Evolutionary conservation across 2,888 invertebrate species (phyloP), one percentile per base, ranked within the genome.

Genomic region (Aphrophora alni): DNA sequence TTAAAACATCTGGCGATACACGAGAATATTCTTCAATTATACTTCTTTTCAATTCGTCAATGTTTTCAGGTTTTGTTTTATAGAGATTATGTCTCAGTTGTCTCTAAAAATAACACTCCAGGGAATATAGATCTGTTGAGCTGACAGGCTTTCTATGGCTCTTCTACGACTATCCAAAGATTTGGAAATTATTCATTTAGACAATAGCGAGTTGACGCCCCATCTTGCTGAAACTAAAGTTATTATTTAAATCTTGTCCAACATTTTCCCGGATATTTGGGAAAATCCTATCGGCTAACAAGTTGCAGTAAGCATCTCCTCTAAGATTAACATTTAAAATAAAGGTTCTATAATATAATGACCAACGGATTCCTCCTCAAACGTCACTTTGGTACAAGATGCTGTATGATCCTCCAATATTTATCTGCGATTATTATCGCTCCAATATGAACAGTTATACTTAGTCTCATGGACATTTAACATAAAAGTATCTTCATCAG

Each of bases 281-380:
- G 12, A 70, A 1, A 70, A 21, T 70, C 70, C 70, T 70, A 70
- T 70, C 8, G 1, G 70, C 70, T 70, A 70, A 70, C 17, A 24
- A 70, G 70, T 70, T 70, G 70, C 70, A 70, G 14, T 70, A 70
- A 70, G 70, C 70, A 24, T 24, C 70, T 70, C 70, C 70, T 70
- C n/a, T 70, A 70, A 24, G 25, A 70, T 70, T 17, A n/a, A 5
- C 24, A 70, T 70, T 8, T 70, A 70, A 70, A 70, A 70, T 70
- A 70, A 70, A 70, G 12, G 70, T 12, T 8, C 70, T 70, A 70
- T 12, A 70, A 24, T 70, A 70, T 24, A 70, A 70, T 24, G 70
- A 24, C 14, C 70, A 14, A 70, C 25, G 14, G n/a, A 70, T 70
- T 70, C 70, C 70, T 21, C 14, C 25, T 12, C 17, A 70, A 70